Conservation (phyloP, 2,797 vertebrate species). For the Platyrinchus mystaceus region DNA sequence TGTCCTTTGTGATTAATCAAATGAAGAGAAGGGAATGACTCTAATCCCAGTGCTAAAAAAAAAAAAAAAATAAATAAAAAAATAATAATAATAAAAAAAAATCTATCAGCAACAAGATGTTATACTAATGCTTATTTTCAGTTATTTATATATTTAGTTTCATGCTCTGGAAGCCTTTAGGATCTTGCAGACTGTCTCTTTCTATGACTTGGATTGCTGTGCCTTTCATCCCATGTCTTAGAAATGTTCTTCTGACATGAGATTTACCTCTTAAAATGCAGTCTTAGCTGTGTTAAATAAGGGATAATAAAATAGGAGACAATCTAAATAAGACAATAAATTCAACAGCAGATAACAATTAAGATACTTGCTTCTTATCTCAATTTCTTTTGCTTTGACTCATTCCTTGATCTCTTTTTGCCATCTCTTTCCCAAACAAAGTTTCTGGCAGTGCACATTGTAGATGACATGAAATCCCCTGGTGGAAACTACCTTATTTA, state of each 20-base stretch:
- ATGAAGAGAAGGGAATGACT: neutral
- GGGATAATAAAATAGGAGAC: neutral
- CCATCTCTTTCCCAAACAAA: neutral
- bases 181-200: neutral
- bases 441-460: neutral
- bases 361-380: neutral
- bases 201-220: neutral
- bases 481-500: neutral
- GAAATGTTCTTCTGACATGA: neutral
- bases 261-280: neutral
- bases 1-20: constrained; percentile 30
- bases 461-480: neutral
- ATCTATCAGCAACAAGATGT: neutral
- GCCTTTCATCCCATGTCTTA: neutral
- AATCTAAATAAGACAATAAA: neutral
- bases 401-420: neutral
- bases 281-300: neutral
- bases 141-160: neutral
- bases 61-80: neutral
- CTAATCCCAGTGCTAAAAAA: neutral
- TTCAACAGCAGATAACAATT: neutral
- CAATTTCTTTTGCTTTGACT: neutral
- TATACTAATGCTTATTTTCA: neutral
- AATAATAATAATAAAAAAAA: neutral
- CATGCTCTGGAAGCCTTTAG: neutral